phyloP scores from a whole-genome alignment of 2,888 invertebrate genomes.

The Tuta absoluta region DNA sequence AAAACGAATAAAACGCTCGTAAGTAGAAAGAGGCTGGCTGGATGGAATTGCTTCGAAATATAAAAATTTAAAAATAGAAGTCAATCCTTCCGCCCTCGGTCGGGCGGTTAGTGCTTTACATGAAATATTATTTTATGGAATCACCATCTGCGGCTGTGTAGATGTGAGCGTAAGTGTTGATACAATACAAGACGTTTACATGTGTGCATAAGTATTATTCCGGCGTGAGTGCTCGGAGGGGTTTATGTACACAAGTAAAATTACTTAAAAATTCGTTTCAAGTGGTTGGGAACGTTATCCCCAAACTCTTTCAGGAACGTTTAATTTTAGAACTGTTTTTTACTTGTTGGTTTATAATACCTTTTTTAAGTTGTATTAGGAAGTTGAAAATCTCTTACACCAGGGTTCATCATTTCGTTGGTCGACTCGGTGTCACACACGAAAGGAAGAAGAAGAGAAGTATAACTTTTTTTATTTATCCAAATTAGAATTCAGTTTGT shows the following conservation, averaged over 20 bases:
- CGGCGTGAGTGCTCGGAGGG: slow-evolving; percentile 54
- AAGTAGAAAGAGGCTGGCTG: slow-evolving; percentile 31
- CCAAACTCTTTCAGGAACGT: slow-evolving; percentile 53
- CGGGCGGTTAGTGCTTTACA: slow-evolving; percentile 77
- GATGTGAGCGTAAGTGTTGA: slow-evolving; percentile 59
- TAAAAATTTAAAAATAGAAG: slow-evolving; percentile 79
- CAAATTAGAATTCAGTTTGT: too few species aligned
- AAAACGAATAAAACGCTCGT: slow-evolving; percentile 27
- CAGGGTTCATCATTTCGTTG: too few species aligned
- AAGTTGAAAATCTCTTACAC: too few species aligned
- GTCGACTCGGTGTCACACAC: too few species aligned
- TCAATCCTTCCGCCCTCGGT: slow-evolving; percentile 80
- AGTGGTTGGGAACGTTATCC: slow-evolving; percentile 72
- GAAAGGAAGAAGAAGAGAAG: too few species aligned
- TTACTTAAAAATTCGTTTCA: slow-evolving; percentile 75
- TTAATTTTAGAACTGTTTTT: slow-evolving; percentile 26
- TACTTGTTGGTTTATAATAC: background rate
- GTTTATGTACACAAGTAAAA: slow-evolving; percentile 75
- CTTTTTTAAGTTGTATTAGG: background rate
- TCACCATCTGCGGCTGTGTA: slow-evolving; percentile 75
- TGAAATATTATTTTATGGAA: slow-evolving; percentile 82
- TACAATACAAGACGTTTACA: slow-evolving; percentile 30
- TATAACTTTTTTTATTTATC: too few species aligned
- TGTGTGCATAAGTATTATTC: slow-evolving; percentile 42
- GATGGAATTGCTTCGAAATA: slow-evolving; percentile 69